Evolutionary conservation across 2,888 invertebrate species (phyloP), one percentile per base, ranked within the genome.

Genomic region (Leucoptera coffeella): DNA sequence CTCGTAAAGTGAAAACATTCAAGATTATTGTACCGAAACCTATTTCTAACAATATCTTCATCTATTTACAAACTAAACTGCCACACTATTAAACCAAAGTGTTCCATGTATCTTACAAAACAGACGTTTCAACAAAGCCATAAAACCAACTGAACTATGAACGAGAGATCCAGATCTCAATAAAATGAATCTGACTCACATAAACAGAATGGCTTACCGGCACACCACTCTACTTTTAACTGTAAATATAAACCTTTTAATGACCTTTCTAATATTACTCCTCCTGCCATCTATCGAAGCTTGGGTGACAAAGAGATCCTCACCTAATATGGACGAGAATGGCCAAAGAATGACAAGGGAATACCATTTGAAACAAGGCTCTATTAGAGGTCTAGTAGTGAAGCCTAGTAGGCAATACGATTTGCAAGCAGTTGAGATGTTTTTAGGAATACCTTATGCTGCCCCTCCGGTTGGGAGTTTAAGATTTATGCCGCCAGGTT

Each of bases 401-500:
- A 78, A 78, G 35, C 79, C 80, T 4, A 75, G 75, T 36, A 57
- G 75, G 19, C 75, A 77, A 37, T 74, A 76, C 28, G 74, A 78
- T 17, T 49, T 84, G 30, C 76, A 75, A 39, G 61, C 65, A 14
- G 81, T 86, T 32, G 85, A 85, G 47, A 82, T 85, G 50, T 87
- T 80, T 47, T 60, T 82, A 28, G 87, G 88, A 3, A 75, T 89
- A 38, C 89, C 88, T 4, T 89, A 87, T 56, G 88, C 89, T 4
- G 85, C 85, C 17, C 77, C 88, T 7, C 88, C 88, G 1, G 73
- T 80, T 4, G 84, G 80, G 4, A 76, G 64, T 30, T 65, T 84
- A 26, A 74, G 91, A 30, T 91, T 91, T 53, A 87, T 90, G 79
- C 89, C 90, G 15, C 90, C 91, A 35, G 83, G 82, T 77, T 46